Conservation (phyloP, 2,113 vertebrate genomes). For the Sciurus niger region DNA sequence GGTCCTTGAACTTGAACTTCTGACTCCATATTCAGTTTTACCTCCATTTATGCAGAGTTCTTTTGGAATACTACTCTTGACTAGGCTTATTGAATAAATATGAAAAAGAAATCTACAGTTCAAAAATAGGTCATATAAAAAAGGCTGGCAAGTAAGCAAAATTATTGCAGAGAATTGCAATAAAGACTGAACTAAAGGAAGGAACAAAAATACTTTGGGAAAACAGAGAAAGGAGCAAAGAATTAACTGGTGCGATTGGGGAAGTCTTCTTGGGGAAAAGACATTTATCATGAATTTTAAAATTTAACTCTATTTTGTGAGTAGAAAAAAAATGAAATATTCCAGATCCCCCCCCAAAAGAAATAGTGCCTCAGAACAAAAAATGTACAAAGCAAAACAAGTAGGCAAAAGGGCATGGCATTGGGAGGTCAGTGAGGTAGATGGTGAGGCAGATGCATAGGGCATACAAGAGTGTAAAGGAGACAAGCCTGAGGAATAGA, state of each 20-base stretch:
- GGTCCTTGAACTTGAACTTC: neutral
- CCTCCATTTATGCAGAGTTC: no score
- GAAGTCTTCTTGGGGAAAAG: neutral
- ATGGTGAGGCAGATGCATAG: neutral
- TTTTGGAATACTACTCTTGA: neutral
- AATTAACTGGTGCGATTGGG: neutral
- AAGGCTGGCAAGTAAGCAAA: neutral
- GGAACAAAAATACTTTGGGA: neutral
- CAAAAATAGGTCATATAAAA: neutral
- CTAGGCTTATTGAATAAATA: neutral
- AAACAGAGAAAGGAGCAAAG: slow-evolving; percentile 1
- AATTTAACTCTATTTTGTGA: neutral
- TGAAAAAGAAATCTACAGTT: neutral
- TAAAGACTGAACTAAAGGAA: neutral
- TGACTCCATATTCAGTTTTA: no score
- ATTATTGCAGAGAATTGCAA: neutral
- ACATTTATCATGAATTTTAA: slow-evolving; percentile 21
- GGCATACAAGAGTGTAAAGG: no score
- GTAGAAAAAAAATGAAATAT: neutral
- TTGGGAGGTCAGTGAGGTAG: neutral
- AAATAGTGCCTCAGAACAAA: neutral
- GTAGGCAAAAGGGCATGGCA: neutral
- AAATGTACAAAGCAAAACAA: neutral
- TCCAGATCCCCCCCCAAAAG: neutral
- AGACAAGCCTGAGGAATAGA: neutral